Percentiles rank a stretch among this genome's conserved stretches.
These are phyloP conservation scores for Philotrypesis tridentata DNA, from an alignment of 1,140 invertebrate species.

Conservation along the genomic window DNA sequence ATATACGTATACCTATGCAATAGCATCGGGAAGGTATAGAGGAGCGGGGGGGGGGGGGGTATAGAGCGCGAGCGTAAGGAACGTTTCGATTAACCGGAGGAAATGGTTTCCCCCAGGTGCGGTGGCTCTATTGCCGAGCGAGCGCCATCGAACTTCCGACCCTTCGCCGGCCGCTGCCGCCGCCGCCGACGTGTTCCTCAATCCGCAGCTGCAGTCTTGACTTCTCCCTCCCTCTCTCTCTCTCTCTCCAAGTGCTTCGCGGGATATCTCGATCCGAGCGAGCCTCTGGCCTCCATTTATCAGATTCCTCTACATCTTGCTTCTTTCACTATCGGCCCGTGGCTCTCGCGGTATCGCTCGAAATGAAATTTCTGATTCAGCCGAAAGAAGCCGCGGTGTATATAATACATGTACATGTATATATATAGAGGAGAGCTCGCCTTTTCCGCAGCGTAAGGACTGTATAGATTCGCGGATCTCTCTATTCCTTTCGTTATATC, in stretches of 20 bases:
- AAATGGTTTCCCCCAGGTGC: conserved; percentile 64
- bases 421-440: conserved; percentile 2
- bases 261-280: conserved; percentile 25
- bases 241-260: background rate
- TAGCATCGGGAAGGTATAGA: too few relatives aligned
- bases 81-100: conserved; percentile 65
- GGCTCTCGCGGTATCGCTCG: background rate
- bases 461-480: too few relatives aligned
- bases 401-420: background rate
- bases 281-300: conserved; percentile 30
- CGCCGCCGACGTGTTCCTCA: conserved; percentile 35
- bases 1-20: too few relatives aligned
- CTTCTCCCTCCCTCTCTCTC: conserved; percentile 14
- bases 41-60: background rate
- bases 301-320: background rate
- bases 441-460: too few relatives aligned
- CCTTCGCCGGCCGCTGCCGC: conserved; percentile 1
- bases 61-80: conserved; percentile 41
- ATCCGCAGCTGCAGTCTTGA: background rate
- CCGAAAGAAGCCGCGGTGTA: background rate
- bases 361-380: conserved; percentile 42
- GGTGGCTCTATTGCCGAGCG: conserved; percentile 59
- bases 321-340: background rate
- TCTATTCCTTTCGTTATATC: too few relatives aligned
- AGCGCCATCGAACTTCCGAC: conserved; percentile 60